Conservation (phyloP, 1,140 invertebrate species). For the Scaptomyza graminum region DNA sequence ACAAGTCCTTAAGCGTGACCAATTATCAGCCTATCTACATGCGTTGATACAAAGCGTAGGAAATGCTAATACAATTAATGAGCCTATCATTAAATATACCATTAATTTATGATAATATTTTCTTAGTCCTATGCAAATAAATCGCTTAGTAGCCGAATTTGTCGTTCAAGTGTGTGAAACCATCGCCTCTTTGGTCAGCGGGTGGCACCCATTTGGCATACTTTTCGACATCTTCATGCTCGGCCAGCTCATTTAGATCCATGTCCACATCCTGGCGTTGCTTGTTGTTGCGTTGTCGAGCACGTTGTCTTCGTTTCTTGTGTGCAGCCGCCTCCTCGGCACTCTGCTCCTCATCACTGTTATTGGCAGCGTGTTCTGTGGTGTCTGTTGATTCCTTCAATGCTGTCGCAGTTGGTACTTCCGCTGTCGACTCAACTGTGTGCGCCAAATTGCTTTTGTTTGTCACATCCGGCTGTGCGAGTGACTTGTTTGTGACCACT, state of each 20-base stretch:
- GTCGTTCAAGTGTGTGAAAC: conserved; percentile 91
- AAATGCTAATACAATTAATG: background rate
- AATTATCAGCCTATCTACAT: too few relatives aligned
- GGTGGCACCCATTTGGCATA: conserved; percentile 92
- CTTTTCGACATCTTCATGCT: conserved; percentile 86
- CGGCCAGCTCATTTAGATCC: conserved; percentile 84
- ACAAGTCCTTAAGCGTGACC: background rate
- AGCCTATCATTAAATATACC: conserved; percentile 2
- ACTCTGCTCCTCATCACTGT: conserved; percentile 20
- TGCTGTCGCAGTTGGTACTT: conserved; percentile 23
- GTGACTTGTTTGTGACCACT: conserved; percentile 48
- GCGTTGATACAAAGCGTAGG: background rate
- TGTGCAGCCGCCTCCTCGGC: conserved; percentile 44
- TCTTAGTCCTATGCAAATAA: conserved; percentile 8
- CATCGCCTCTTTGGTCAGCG: conserved; percentile 90
- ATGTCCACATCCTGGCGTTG: conserved; percentile 76
- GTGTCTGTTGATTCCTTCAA: background rate
- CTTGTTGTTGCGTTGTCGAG: conserved; percentile 56
- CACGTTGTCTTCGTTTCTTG: conserved; percentile 56
- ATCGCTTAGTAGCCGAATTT: conserved; percentile 90
- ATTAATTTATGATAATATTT: conserved; percentile 5
- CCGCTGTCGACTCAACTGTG: conserved; percentile 37
- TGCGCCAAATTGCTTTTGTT: conserved; percentile 25
- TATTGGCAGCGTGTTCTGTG: background rate
- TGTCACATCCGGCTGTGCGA: conserved; percentile 51